A percentile compares a stretch with the other conserved stretches of the same genome.
phyloP scores from a whole-genome alignment of 2,888 invertebrate species.

The Drosophila demipolita region DNA sequence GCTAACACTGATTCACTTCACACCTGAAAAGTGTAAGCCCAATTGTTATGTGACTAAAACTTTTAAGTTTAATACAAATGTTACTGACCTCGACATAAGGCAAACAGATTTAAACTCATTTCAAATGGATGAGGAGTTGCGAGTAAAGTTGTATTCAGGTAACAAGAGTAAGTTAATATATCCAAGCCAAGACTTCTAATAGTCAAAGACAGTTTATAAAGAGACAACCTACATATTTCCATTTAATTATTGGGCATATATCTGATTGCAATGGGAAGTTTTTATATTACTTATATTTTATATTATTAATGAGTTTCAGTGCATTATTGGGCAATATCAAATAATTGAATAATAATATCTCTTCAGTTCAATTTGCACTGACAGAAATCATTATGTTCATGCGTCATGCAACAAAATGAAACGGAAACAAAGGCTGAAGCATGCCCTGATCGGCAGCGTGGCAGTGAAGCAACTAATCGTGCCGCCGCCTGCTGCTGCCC shows the following conservation, averaged over 20 bases:
- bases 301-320: background rate
- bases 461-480: conserved; percentile 21
- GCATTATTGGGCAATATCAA: background rate
- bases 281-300: too few species aligned
- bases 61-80: conserved; percentile 40
- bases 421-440: conserved; percentile 26
- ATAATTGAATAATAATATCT: background rate
- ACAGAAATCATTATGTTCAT: conserved; percentile 27
- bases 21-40: conserved; percentile 24
- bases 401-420: conserved; percentile 29
- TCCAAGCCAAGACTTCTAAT: background rate
- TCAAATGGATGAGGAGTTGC: background rate
- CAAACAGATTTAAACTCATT: background rate
- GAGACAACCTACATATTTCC: too few species aligned
- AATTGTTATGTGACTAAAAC: conserved; percentile 38
- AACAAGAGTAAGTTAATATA: too few species aligned
- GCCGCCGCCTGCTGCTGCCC: conserved; percentile 26
- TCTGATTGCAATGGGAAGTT: too few species aligned
- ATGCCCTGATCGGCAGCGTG: background rate
- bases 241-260: too few species aligned
- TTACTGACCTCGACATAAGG: conserved; percentile 51
- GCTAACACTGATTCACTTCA: conserved; percentile 22
- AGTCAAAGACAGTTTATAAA: too few species aligned
- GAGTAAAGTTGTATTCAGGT: background rate
- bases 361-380: too few species aligned